A percentile compares a stretch with the other conserved stretches of the same genome.
phyloP scores from a whole-genome alignment of 2,888 invertebrate genomes.

The Spialia ferax region DNA sequence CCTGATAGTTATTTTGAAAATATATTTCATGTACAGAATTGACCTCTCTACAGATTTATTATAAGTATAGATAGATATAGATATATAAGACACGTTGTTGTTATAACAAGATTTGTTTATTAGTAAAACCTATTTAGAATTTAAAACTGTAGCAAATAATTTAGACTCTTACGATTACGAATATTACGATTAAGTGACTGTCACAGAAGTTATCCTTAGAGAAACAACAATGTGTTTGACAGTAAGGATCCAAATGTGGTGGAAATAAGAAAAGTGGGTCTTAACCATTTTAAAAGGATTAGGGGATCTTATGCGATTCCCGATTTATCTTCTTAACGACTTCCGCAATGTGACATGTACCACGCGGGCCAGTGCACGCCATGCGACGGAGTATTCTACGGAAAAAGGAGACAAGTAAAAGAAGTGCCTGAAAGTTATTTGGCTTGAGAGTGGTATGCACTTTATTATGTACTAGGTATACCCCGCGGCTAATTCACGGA shows the following conservation, averaged over 20 bases:
- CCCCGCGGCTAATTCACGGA: too few species aligned
- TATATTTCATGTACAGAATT: too few species aligned
- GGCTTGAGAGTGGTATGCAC: too few species aligned
- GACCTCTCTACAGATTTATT: too few species aligned
- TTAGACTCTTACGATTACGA: too few species aligned
- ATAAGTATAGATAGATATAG: too few species aligned
- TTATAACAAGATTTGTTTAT: too few species aligned
- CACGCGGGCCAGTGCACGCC: slow-evolving; percentile 47
- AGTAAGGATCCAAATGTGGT: slow-evolving; percentile 15
- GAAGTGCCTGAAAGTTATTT: neutral
- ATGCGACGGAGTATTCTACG: slow-evolving; percentile 24
- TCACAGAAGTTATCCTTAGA: neutral
- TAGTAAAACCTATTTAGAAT: too few species aligned
- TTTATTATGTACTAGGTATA: too few species aligned
- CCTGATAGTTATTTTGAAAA: too few species aligned
- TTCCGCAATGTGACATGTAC: slow-evolving; percentile 70
- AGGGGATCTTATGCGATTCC: slow-evolving; percentile 65
- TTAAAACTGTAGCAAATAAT: too few species aligned
- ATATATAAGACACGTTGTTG: too few species aligned
- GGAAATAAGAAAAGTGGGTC: slow-evolving; percentile 27
- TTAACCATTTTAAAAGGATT: slow-evolving; percentile 67
- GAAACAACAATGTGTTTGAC: slow-evolving; percentile 29
- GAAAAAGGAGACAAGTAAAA: neutral
- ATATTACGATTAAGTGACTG: neutral
- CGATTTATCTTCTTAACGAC: slow-evolving; percentile 82